These are phyloP conservation scores for Eulacestoma nigropectus DNA, from an alignment of 2,113 vertebrate species.

Conservation along the genomic window DNA sequence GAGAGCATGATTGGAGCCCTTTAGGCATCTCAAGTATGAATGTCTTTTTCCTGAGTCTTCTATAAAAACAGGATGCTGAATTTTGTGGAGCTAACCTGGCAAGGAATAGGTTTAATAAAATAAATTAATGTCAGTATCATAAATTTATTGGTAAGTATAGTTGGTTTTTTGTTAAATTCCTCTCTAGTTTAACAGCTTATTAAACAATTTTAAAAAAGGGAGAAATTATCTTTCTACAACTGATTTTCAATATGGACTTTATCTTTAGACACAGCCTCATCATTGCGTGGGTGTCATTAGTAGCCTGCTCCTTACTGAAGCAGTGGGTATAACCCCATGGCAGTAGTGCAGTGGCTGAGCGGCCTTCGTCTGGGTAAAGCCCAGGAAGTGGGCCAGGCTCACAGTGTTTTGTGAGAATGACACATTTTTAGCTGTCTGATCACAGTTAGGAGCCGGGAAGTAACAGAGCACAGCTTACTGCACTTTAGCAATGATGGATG, in stretches of 20 bases:
- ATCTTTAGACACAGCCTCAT: neutral
- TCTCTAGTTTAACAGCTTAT: neutral
- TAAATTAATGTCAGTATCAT: neutral
- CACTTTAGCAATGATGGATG: neutral
- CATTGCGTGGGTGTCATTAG: neutral
- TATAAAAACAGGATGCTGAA: constrained; percentile 43
- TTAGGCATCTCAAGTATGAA: constrained; percentile 58
- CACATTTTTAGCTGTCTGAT: neutral
- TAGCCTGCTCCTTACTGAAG: neutral
- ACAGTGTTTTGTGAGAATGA: neutral
- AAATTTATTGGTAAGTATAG: neutral
- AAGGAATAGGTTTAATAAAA: constrained; percentile 4
- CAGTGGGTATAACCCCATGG: neutral
- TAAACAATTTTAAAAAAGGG: neutral
- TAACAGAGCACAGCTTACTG: neutral
- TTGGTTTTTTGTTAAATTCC: neutral
- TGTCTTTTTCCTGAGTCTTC: constrained; percentile 9
- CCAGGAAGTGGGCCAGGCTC: neutral
- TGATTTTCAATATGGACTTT: neutral
- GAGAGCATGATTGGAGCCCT: constrained; percentile 39
- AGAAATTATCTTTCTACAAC: neutral
- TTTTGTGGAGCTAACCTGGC: constrained; percentile 15
- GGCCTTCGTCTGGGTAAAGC: neutral
- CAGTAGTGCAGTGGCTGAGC: neutral
- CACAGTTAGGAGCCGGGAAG: neutral